Evolutionary conservation across 2,888 invertebrate genomes (phyloP).

Genomic region (Tipula vernalis): DNA sequence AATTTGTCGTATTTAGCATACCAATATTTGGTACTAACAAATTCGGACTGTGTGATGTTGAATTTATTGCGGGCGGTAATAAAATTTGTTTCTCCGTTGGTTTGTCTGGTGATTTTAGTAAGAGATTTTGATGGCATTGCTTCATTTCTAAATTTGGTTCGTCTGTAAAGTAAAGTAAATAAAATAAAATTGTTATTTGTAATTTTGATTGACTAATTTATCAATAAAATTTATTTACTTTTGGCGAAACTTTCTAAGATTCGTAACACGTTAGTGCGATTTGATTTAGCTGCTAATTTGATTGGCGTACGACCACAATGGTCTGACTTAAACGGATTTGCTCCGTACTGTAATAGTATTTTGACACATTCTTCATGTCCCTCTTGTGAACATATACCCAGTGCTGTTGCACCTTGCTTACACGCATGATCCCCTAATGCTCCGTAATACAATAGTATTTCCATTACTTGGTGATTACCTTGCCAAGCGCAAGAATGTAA

Average conservation of each 20-base stretch:
- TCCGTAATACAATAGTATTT: constrained; percentile 63
- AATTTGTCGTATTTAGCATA: constrained; percentile 32
- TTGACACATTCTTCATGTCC: constrained; percentile 88
- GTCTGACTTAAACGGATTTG: constrained; percentile 74
- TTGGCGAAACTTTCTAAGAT: constrained; percentile 56
- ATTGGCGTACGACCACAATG: constrained; percentile 78
- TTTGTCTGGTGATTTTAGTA: constrained; percentile 34
- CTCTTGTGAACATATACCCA: constrained; percentile 92
- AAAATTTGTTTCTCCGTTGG: constrained; percentile 23
- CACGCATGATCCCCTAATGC: constrained; percentile 82
- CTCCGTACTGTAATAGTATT: constrained; percentile 68
- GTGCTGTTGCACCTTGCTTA: constrained; percentile 89
- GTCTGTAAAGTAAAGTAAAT: constrained; percentile 21
- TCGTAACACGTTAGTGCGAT: constrained; percentile 73
- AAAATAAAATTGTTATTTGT: no score
- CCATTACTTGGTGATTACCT: constrained; percentile 75
- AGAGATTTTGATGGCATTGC: constrained; percentile 32
- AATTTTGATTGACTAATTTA: neutral
- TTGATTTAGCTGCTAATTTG: constrained; percentile 82
- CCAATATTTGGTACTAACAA: constrained; percentile 23
- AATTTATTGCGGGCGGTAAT: constrained; percentile 13
- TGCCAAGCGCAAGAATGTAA: constrained; percentile 95
- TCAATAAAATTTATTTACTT: constrained; percentile 24
- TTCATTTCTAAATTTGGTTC: constrained; percentile 31
- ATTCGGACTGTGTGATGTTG: constrained; percentile 17